Percentiles rank a stretch among this genome's conserved stretches.
These are phyloP conservation scores for Hemistola chrysoprasaria DNA, from an alignment of 2,888 invertebrate species.

Conservation along the genomic window DNA sequence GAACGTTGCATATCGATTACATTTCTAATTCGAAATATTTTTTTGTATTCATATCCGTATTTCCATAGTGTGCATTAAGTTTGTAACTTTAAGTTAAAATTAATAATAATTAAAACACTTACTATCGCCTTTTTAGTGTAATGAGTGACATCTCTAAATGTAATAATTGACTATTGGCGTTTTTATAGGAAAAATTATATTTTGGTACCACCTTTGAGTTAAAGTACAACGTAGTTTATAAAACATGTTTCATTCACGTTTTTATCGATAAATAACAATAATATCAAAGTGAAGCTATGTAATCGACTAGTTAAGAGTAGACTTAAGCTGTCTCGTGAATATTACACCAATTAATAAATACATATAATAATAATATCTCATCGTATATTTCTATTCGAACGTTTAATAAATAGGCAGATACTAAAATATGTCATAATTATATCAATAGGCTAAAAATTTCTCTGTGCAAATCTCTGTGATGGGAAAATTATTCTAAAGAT, in stretches of 20 bases:
- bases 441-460: slow-evolving; percentile 75
- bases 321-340: slow-evolving; percentile 69
- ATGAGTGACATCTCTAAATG: slow-evolving; percentile 65
- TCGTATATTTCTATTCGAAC: slow-evolving; percentile 69
- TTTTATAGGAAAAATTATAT: slow-evolving; percentile 67
- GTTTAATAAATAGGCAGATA: slow-evolving; percentile 66
- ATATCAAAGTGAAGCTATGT: slow-evolving; percentile 65
- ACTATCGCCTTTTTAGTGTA: slow-evolving; percentile 67
- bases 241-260: slow-evolving; percentile 71
- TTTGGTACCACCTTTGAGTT: slow-evolving; percentile 81
- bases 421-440: slow-evolving; percentile 69
- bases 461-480: slow-evolving; percentile 80
- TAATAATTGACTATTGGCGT: slow-evolving; percentile 66
- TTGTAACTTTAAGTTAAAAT: slow-evolving; percentile 70
- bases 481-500: slow-evolving; percentile 78
- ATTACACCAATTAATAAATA: slow-evolving; percentile 64
- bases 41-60: slow-evolving; percentile 73
- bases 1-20: slow-evolving; percentile 81
- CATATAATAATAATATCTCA: slow-evolving; percentile 48
- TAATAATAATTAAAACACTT: slow-evolving; percentile 43
- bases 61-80: slow-evolving; percentile 68
- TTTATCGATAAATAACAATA: slow-evolving; percentile 57
- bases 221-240: slow-evolving; percentile 79
- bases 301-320: slow-evolving; percentile 69
- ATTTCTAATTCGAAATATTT: slow-evolving; percentile 78